Conservation (phyloP, 2,888 invertebrate species). For the Lycophotia porphyrea region DNA sequence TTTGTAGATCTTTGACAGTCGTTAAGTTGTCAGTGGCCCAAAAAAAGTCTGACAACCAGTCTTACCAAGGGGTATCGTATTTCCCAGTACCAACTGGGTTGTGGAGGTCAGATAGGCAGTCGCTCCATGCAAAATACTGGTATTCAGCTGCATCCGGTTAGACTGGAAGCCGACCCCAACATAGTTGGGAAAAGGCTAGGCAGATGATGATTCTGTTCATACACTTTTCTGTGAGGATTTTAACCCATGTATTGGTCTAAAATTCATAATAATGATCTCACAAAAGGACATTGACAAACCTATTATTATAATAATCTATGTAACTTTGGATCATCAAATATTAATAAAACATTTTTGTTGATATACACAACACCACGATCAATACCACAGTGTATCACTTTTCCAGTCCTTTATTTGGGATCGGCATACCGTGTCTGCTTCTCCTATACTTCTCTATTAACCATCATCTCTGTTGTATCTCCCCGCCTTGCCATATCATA, state of each 20-base stretch:
- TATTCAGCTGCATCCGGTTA: no score
- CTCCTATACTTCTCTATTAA: background rate
- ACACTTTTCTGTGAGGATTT: background rate
- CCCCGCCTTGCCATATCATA: no score
- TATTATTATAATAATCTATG: conserved; percentile 21
- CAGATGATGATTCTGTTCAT: no score
- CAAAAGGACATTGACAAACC: background rate
- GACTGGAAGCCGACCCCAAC: no score
- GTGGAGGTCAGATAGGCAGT: no score
- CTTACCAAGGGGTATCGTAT: no score
- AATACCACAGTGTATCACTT: background rate
- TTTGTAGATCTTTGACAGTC: no score
- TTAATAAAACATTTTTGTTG: background rate
- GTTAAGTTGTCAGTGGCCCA: no score
- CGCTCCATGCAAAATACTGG: no score
- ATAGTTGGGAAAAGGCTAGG: no score
- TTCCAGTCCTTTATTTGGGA: background rate
- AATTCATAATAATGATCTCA: background rate
- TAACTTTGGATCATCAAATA: background rate
- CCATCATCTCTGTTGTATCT: background rate
- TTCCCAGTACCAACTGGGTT: no score
- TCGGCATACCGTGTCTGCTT: background rate
- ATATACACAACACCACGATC: background rate
- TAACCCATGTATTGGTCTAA: background rate
- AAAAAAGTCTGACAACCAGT: no score